Percentiles rank a stretch among this genome's conserved stretches.
These are phyloP conservation scores for Ostrea denselamellosa DNA, from an alignment of 1,140 invertebrate species.

Conservation along the genomic window DNA sequence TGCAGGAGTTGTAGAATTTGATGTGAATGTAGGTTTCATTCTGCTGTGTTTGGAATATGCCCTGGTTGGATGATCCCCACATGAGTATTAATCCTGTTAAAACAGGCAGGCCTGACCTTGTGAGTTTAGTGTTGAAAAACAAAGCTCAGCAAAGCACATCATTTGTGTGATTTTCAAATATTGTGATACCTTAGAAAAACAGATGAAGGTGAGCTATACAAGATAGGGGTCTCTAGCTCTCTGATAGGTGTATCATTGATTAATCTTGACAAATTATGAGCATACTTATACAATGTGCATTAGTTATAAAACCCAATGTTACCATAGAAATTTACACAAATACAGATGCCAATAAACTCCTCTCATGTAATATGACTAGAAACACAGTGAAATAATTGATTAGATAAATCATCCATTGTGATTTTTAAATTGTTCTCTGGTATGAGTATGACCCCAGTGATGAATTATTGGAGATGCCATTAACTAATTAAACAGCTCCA, in stretches of 20 bases:
- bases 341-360: too few relatives aligned
- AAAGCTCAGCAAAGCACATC: too few relatives aligned
- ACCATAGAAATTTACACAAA: conserved; percentile 11
- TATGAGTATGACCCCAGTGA: neutral
- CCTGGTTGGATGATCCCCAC: too few relatives aligned
- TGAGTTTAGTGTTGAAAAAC: too few relatives aligned
- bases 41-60: too few relatives aligned
- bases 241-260: neutral
- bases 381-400: neutral
- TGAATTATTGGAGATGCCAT: conserved; percentile 2
- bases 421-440: conserved; percentile 8
- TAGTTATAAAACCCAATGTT: neutral
- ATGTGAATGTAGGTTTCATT: too few relatives aligned
- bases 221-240: neutral
- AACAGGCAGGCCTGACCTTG: too few relatives aligned
- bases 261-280: neutral
- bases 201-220: neutral
- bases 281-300: neutral
- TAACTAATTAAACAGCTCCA: neutral
- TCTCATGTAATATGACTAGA: neutral
- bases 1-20: too few relatives aligned
- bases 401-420: conserved; percentile 4
- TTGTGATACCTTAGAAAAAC: too few relatives aligned
- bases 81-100: too few relatives aligned
- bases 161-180: too few relatives aligned